Evolutionary conservation across 37 sponge, comb jelly and placozoan species (phyloP).

Genomic region (Chondrosia reniformis): DNA sequence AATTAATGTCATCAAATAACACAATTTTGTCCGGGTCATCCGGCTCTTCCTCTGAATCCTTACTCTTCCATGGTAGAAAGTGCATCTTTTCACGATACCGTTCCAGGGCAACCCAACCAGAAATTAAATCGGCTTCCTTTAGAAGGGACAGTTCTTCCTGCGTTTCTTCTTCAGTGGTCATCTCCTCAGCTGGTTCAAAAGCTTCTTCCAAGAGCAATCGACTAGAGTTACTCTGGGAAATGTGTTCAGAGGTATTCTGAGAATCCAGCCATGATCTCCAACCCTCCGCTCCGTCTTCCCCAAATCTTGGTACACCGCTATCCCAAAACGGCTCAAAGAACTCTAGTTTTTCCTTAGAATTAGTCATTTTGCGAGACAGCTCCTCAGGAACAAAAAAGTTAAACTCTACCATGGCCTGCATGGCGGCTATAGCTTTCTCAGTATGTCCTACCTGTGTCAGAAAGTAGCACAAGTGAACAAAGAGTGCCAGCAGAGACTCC

Average conservation of each 20-base stretch:
- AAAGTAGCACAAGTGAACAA: constrained; percentile 50
- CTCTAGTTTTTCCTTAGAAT: constrained; percentile 3
- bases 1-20: constrained; percentile 70
- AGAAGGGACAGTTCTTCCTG: constrained; percentile 31
- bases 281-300: constrained; percentile 60
- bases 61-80: constrained; percentile 55
- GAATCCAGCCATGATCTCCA: constrained; percentile 66
- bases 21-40: constrained; percentile 73
- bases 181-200: background rate
- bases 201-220: background rate
- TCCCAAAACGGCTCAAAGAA: constrained; percentile 87
- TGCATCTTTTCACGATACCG: constrained; percentile 31
- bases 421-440: constrained; percentile 79
- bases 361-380: background rate
- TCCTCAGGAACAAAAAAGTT: constrained; percentile 61
- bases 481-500: constrained; percentile 43
- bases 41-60: constrained; percentile 40
- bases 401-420: constrained; percentile 85
- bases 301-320: constrained; percentile 63
- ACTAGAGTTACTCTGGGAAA: background rate
- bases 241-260: background rate
- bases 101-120: constrained; percentile 74
- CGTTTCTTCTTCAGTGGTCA: background rate
- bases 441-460: constrained; percentile 61
- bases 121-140: background rate